Percentiles rank a stretch among this genome's conserved stretches.
Evolutionary conservation across 2,888 invertebrate genomes (phyloP).

Genomic region (Acrocyrtus sp.): DNA sequence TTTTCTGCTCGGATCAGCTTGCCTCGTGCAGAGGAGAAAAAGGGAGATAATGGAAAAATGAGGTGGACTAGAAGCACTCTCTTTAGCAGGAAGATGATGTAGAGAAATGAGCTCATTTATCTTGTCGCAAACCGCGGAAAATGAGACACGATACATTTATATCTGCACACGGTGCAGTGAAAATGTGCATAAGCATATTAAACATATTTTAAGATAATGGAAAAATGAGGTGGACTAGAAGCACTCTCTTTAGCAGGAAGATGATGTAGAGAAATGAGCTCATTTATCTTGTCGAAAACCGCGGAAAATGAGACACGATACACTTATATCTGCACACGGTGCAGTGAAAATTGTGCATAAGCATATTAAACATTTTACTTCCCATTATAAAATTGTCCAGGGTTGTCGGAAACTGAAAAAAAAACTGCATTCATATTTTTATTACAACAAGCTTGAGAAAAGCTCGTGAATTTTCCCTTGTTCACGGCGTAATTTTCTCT

Average conservation of each 20-base stretch:
- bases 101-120: slow-evolving; percentile 19
- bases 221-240: slow-evolving; percentile 5
- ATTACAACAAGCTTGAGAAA: too few relatives aligned
- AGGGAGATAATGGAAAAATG: slow-evolving; percentile 16
- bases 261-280: too few relatives aligned
- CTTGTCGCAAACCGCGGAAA: not conserved
- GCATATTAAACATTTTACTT: too few relatives aligned
- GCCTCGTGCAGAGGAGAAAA: too few relatives aligned
- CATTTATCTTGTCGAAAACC: slow-evolving; percentile 8
- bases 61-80: not conserved
- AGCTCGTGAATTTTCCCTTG: slow-evolving; percentile 1
- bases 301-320: not conserved
- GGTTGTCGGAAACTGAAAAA: too few relatives aligned
- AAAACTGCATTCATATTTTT: too few relatives aligned
- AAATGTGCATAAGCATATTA: not conserved
- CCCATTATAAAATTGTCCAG: too few relatives aligned
- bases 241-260: not conserved
- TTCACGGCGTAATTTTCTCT: slow-evolving; percentile 23
- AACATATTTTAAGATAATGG: too few relatives aligned
- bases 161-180: not conserved
- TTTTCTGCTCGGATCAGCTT: not conserved
- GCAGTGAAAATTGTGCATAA: not conserved
- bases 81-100: not conserved
- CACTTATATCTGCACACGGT: not conserved
- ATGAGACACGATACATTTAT: not conserved